Base-by-base conservation (phyloP, 2,797 vertebrate species). In the Enteromius trimaculatus region DNA sequence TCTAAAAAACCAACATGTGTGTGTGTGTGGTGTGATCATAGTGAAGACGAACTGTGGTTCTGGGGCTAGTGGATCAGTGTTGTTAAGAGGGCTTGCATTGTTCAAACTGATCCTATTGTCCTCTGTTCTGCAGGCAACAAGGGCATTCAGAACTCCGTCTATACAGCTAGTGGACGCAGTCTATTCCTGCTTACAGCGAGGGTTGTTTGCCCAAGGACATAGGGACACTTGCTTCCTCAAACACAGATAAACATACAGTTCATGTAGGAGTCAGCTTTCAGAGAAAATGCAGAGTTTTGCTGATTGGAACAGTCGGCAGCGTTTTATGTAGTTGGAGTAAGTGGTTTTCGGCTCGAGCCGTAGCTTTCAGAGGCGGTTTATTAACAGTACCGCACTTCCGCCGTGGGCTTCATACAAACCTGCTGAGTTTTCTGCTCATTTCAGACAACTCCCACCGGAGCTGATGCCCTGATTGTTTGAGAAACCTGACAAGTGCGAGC, bases 401-500 rank as follows among this genome's bases (percentile, higher is more conserved):
- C 19, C 6, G 16, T 13, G 65, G 1, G 81, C 78, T 85, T 81
- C 79, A 31, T 71, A 34, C 82, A 83, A 77, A 82, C 81, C 79
- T 69, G 71, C 79, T 26, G 64, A 49, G 60, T 65, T 82, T 85
- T 71, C 68, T 64, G 87, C 85, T 88, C 86, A 82, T 89, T 88
- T 88, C 42, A 64, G 77, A 68, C 77, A 72, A 82, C 65, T 89
- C 86, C 87, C 87, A 53, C 17, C 10, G 51, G 88, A 86, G 69
- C 37, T 83, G 23, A 44, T 68, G 77, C 76, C 87, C 84, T 90
- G 88, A 89, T 89, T 86, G 87, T 86, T 83, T 79, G 81, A 84
- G 76, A 86, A 89, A 86, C 83, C 87, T 84, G 85, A 86, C 85
- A 88, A 84, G 87, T 80, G 83, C 83, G 85, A 86, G 80, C 78